Evolutionary conservation across 2,888 invertebrate species (phyloP), one percentile per base, ranked within the genome.

Genomic region (Boloria selene): DNA sequence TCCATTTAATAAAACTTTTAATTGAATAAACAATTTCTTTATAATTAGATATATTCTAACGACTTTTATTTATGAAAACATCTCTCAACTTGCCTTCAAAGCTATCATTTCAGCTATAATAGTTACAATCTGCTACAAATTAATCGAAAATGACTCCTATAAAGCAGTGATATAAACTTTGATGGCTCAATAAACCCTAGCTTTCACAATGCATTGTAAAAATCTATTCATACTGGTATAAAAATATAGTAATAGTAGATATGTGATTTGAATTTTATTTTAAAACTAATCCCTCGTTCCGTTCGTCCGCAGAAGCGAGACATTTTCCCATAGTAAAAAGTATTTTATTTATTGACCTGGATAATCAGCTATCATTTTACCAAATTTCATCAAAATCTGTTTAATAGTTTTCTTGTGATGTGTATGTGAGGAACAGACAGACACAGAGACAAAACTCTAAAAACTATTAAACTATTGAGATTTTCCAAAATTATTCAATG

Each of bases 101-200:
- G 13, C 42, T 16, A 42, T 38, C 38, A 59, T 49, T 50, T 26
- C 17, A 6, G 16, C 13, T n/a, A 44, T 18, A 55, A 10, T 26
- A 38, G 38, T 53, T 14, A 38, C 50, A 51, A 56, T 44, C 26
- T 50, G 50, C 50, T 44, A 63, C 56, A 56, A 55, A 56, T 56
- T 56, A 56, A 44, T 50, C 49, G 10, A 50, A 26, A 47, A 31
- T 31, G 49, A 49, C 42, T 7, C 42, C 26, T 26, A 56, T 63
- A 44, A 63, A 56, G 51, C 42, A 50, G 63, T 50, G 44, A 44
- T 56, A 56, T 50, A 49, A 44, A 56, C 13, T n/a, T 56, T 63
- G 42, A 63, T 56, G 56, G 17, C 22, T 6, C 2, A 22, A 56
- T 63, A 56, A 63, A 63, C 7, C 7, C 31, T 38, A 56, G 56